Evolutionary conservation across 2,888 invertebrate genomes (phyloP).

Genomic region (Sclerodermus sp.): DNA sequence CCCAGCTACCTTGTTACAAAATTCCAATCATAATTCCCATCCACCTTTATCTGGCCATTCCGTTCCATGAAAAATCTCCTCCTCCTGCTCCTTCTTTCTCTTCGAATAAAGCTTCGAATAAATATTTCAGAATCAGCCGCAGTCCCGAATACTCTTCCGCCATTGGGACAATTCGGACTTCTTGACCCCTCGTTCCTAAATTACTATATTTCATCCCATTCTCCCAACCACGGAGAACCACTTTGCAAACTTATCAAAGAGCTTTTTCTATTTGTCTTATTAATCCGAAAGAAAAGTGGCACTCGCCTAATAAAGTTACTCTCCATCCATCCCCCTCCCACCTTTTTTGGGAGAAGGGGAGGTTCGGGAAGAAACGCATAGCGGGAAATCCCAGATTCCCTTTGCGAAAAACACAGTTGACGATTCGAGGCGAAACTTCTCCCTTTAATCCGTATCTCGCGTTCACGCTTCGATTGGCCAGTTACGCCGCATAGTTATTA

Average conservation of each 20-base stretch:
- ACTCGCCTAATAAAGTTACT: neutral
- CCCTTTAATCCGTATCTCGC: constrained; percentile 51
- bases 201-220: too few relatives aligned
- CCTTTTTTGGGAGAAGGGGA: constrained; percentile 1
- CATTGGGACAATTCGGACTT: too few relatives aligned
- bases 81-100: too few relatives aligned
- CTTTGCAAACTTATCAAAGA: too few relatives aligned
- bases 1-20: too few relatives aligned
- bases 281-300: neutral
- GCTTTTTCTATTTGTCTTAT: too few relatives aligned
- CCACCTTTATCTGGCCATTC: neutral
- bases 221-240: too few relatives aligned
- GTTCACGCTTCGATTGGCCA: constrained; percentile 49
- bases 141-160: too few relatives aligned
- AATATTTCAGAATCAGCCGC: too few relatives aligned
- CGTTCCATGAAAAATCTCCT: too few relatives aligned
- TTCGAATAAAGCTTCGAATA: too few relatives aligned
- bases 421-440: constrained; percentile 31
- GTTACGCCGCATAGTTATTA: constrained; percentile 48
- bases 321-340: neutral
- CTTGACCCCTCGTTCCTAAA: too few relatives aligned
- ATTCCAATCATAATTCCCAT: neutral
- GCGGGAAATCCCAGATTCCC: constrained; percentile 1
- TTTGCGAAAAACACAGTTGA: constrained; percentile 27
- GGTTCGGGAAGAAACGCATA: constrained; percentile 6